These are phyloP conservation scores for Acomys russatus DNA, from an alignment of 2,797 vertebrate species.

Conservation along the genomic window DNA sequence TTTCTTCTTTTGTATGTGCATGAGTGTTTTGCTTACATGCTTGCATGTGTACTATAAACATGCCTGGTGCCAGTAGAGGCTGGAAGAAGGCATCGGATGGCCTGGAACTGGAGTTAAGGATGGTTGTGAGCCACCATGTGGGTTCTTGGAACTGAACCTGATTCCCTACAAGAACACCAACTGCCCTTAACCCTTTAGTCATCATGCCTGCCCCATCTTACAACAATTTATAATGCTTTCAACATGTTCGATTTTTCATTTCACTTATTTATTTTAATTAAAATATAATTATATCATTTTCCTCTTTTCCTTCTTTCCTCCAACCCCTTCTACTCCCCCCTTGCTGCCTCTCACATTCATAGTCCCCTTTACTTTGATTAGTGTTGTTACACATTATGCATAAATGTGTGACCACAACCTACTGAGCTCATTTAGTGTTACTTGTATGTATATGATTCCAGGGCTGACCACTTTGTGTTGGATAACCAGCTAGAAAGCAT, in stretches of 20 bases:
- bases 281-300: neutral
- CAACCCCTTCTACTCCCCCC: neutral
- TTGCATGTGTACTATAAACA: too few species aligned
- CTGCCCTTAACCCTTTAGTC: neutral
- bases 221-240: neutral
- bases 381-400: neutral
- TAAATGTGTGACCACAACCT: neutral
- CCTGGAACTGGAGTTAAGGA: neutral
- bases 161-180: neutral
- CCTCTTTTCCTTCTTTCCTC: neutral
- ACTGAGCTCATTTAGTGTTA: neutral
- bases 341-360: neutral
- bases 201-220: neutral
- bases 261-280: neutral
- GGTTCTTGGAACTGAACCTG: neutral
- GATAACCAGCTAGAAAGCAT: neutral
- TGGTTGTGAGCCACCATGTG: neutral
- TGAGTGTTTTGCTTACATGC: neutral
- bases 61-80: neutral
- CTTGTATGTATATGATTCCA: neutral
- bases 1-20: too few species aligned
- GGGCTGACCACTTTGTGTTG: neutral
- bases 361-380: neutral
- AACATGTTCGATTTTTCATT: conserved; percentile 34
- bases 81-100: neutral